Evolutionary conservation across 2,113 vertebrate species (phyloP), one percentile per base, ranked within the genome.

Genomic region (Zapus hudsonius): DNA sequence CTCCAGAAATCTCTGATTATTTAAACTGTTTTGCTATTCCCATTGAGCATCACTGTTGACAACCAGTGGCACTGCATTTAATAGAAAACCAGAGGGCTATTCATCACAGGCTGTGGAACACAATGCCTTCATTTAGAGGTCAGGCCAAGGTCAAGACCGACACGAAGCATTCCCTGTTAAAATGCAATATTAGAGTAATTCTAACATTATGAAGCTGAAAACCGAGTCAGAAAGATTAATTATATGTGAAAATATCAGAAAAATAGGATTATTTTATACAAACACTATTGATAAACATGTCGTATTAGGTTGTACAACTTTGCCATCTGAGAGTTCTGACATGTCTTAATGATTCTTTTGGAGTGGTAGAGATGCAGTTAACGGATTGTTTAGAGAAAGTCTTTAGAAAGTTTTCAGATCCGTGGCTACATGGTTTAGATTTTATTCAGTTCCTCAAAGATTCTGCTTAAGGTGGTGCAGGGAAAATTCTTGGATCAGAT

Each of bases 101-200:
- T 95, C 87, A 96, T 95, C 91, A 94, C 92, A 90, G 79, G 94
- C 84, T 69, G 96, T 33, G 2, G 87, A 93, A 96, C 64, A 96
- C 87, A 94, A 84, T 96, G 92, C 89, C 29, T 82, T 95, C 64
- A 64, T 87, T 64, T 87, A 70, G 80, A 94, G 95, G 90, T 96
- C 89, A 96, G 52, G 38, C 73, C 84, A 95, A 94, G 95, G 94
- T 96, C 89, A 97, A 94, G 59, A 47, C 42, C 94, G 94, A 91
- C 80, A 70, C 8, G 63, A 88, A 78, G 74, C 55, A 78, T 84
- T 95, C 80, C 25, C 44, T 94, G 44, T 89, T 91, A 93, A 96
- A 96, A 95, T 84, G 57, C 42, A 94, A 31, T 92, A 87, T 89
- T 89, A 91, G 69, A 94, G 64, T 93, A 87, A 79, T 89, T 84